phyloP scores from a whole-genome alignment of 2,113 vertebrate genomes.

The Neolamprologus kungweensis region DNA sequence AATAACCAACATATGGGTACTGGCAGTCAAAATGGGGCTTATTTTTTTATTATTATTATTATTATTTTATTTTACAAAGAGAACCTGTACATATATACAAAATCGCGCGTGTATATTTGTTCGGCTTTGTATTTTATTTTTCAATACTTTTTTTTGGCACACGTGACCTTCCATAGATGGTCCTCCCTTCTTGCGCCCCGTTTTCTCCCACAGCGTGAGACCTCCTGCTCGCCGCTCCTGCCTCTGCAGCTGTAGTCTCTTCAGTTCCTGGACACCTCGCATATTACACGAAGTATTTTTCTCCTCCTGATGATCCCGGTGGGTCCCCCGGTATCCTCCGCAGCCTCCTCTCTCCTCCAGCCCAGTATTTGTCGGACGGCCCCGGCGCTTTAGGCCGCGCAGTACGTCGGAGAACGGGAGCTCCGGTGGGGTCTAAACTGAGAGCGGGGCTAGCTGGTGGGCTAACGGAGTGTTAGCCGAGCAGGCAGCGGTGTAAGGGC shows the following conservation, averaged over 20 bases:
- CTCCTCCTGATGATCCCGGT: not conserved
- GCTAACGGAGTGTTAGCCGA: conserved; percentile 12
- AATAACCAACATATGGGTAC: too few relatives aligned
- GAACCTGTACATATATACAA: too few relatives aligned
- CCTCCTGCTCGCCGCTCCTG: not conserved
- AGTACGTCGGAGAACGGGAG: not conserved
- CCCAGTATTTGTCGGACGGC: not conserved
- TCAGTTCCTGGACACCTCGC: not conserved
- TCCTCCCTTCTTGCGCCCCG: accelerated
- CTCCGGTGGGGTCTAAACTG: not conserved
- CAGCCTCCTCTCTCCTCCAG: not conserved
- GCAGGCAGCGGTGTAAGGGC: not conserved
- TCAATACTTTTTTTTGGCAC: too few relatives aligned
- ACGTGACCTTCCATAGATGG: too few relatives aligned
- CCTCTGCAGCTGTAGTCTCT: not conserved
- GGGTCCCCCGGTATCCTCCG: not conserved
- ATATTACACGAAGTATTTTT: not conserved
- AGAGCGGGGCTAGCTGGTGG: not conserved
- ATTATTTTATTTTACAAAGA: too few relatives aligned
- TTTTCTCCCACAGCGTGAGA: not conserved
- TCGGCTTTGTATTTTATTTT: too few relatives aligned
- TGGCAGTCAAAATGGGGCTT: too few relatives aligned
- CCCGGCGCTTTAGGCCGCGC: not conserved
- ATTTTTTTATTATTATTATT: too few relatives aligned
- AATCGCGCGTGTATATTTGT: too few relatives aligned